phyloP scores from a whole-genome alignment of 2,888 invertebrate species.

The Tenthredo mesomela region DNA sequence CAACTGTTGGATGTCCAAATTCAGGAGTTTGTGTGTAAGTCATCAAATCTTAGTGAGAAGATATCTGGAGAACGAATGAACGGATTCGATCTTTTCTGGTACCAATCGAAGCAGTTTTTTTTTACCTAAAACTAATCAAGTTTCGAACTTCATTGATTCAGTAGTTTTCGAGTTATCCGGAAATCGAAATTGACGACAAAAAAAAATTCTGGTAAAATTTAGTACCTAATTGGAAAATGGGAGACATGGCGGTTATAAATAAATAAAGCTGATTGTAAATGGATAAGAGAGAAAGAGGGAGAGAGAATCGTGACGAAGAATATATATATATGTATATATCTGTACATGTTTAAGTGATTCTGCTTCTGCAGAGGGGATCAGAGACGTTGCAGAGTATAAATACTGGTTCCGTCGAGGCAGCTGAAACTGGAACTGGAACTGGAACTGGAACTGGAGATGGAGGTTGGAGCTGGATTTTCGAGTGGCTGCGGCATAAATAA shows the following conservation, averaged over 20 bases:
- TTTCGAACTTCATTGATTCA: too few relatives aligned
- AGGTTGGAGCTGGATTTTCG: neutral
- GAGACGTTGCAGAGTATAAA: constrained; percentile 25
- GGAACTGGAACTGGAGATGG: neutral
- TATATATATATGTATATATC: neutral
- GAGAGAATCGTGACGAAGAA: neutral
- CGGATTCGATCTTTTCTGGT: too few relatives aligned
- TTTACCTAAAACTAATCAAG: too few relatives aligned
- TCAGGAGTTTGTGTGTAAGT: too few relatives aligned
- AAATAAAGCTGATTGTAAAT: neutral
- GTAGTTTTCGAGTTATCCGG: neutral
- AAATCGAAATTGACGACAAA: neutral
- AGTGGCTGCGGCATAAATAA: constrained; percentile 38
- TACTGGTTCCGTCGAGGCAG: neutral
- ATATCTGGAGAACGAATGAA: too few relatives aligned
- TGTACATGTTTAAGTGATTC: neutral
- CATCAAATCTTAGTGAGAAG: too few relatives aligned
- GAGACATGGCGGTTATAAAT: neutral
- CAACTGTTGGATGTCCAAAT: too few relatives aligned
- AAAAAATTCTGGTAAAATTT: neutral
- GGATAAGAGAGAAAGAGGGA: neutral
- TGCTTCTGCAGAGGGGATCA: constrained; percentile 1
- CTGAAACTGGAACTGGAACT: neutral
- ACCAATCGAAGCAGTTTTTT: too few relatives aligned
- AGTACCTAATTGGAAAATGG: neutral